Percentiles rank a stretch among this genome's conserved stretches.
Evolutionary conservation across 2,797 vertebrate genomes (phyloP).

Genomic region (Megalops cyprinoides): DNA sequence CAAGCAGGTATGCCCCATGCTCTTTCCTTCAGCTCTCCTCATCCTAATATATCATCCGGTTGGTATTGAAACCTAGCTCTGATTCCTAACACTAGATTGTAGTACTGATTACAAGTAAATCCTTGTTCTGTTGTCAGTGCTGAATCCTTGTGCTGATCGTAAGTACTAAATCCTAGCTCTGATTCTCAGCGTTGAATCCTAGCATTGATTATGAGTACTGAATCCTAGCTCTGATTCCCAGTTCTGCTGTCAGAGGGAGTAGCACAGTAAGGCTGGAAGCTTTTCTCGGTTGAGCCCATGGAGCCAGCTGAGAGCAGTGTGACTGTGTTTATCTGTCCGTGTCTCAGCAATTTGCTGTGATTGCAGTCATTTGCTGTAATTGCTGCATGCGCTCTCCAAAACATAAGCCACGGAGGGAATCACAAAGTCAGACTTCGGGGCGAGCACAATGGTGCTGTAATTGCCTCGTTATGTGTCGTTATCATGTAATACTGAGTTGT

Average conservation of each 20-base stretch:
- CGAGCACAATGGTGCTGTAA: neutral
- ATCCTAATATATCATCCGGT: too few species aligned
- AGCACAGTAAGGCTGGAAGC: too few species aligned
- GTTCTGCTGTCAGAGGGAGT: too few species aligned
- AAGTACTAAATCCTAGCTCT: neutral
- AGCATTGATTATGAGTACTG: neutral
- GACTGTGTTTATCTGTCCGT: neutral
- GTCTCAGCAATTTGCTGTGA: neutral
- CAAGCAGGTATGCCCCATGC: conserved; percentile 75
- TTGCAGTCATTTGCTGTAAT: conserved; percentile 8
- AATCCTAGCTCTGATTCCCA: neutral
- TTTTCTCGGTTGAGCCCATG: neutral
- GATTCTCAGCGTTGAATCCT: neutral
- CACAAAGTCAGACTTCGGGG: neutral
- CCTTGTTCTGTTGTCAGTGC: neutral
- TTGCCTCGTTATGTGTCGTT: neutral
- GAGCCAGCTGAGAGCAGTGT: neutral
- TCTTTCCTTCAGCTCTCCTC: too few species aligned
- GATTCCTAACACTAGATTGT: too few species aligned
- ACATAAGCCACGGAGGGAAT: neutral
- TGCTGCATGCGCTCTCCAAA: neutral
- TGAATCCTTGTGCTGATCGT: neutral
- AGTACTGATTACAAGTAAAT: too few species aligned
- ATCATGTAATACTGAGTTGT: neutral
- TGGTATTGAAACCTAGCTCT: neutral